A percentile compares a stretch with the other conserved stretches of the same genome.
Evolutionary conservation across 2,797 vertebrate genomes (phyloP).

Genomic region (Myiotriccus ornatus): DNA sequence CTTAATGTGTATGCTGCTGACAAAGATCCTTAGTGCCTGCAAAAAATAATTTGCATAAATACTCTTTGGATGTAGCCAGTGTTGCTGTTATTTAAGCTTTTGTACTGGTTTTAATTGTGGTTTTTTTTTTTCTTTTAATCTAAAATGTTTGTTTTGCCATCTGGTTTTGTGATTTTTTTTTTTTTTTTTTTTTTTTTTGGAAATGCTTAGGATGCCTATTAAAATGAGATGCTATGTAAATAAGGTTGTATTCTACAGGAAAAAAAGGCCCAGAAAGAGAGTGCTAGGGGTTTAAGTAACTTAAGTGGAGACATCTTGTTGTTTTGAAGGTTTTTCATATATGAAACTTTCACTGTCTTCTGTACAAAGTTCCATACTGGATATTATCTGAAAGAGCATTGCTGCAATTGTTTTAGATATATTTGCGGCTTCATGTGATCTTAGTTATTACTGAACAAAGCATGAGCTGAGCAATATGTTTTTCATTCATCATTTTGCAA

Average conservation of each 20-base stretch:
- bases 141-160: constrained; percentile 16
- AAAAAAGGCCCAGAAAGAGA: neutral
- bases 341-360: neutral
- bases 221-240: neutral
- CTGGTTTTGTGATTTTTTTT: neutral
- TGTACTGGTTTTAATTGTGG: neutral
- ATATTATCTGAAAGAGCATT: neutral
- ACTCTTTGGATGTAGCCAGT: neutral
- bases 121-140: neutral
- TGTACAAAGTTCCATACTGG: neutral
- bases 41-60: constrained; percentile 12
- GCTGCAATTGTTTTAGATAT: neutral
- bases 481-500: neutral
- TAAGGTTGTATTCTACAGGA: neutral
- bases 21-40: neutral
- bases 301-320: neutral
- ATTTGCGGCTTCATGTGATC: neutral
- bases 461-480: neutral
- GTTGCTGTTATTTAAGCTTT: neutral
- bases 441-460: neutral
- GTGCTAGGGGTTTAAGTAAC: neutral
- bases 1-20: neutral
- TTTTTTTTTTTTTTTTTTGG: neutral
- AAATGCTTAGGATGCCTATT: neutral
- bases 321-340: neutral